These are phyloP conservation scores for Lumbricus terrestris DNA, from an alignment of 2,888 invertebrate genomes.

Conservation along the genomic window DNA sequence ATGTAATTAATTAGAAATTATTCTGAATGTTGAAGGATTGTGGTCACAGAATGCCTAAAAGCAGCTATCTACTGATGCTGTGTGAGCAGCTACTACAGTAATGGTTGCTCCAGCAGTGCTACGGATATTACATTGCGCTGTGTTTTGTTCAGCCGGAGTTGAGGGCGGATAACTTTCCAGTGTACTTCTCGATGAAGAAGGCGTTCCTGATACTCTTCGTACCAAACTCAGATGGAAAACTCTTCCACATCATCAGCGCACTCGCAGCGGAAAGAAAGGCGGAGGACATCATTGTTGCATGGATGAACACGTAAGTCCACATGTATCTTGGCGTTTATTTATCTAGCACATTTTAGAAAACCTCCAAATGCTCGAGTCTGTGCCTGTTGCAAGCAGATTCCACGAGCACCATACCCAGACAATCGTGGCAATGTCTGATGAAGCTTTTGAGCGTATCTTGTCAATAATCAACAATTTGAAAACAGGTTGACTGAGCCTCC, in stretches of 20 bases:
- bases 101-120: no score
- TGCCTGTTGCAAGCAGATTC: no score
- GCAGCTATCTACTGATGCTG: not conserved
- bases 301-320: not conserved
- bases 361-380: no score
- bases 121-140: not conserved
- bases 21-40: no score
- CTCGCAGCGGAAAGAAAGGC: not conserved
- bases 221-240: not conserved
- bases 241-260: not conserved
- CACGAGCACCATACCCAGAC: no score
- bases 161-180: not conserved
- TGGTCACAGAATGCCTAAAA: not conserved
- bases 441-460: no score
- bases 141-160: not conserved
- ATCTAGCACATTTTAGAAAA: not conserved
- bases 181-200: not conserved
- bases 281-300: not conserved
- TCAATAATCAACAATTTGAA: no score
- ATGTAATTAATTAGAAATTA: no score
- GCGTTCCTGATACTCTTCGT: not conserved
- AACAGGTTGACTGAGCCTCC: no score
- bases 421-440: no score
- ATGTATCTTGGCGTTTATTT: not conserved
- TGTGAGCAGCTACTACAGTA: no score